phyloP scores from a whole-genome alignment of 1,140 invertebrate species.

The Oncopeltus fasciatus region DNA sequence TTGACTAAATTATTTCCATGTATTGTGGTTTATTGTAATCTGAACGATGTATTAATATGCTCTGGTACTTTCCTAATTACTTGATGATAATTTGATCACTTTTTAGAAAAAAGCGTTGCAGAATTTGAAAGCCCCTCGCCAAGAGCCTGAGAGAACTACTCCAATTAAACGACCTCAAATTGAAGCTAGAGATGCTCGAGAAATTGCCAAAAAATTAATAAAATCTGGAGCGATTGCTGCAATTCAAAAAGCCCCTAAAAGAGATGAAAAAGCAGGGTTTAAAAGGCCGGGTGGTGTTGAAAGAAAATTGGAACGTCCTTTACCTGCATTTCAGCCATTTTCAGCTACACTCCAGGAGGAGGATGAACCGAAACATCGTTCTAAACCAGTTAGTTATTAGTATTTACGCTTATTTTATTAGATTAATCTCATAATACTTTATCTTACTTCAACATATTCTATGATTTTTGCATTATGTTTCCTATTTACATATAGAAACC shows the following conservation, averaged over 20 bases:
- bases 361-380: constrained; percentile 28
- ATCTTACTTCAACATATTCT: no score
- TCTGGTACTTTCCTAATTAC: no score
- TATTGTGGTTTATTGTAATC: no score
- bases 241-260: constrained; percentile 57
- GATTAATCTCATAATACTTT: no score
- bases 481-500: no score
- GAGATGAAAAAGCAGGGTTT: constrained; percentile 52
- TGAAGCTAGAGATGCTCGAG: constrained; percentile 81
- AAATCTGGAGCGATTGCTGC: constrained; percentile 84
- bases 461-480: no score
- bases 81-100: no score
- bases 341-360: constrained; percentile 57
- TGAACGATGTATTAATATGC: no score
- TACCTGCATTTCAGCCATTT: constrained; percentile 80
- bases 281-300: constrained; percentile 47
- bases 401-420: neutral
- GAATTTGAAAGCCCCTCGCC: constrained; percentile 74
- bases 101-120: constrained; percentile 78
- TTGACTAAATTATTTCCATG: no score
- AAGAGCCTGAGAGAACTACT: constrained; percentile 61
- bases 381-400: neutral
- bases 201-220: constrained; percentile 85
- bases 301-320: constrained; percentile 35
- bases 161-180: constrained; percentile 42